These are phyloP conservation scores for Spodoptera litura DNA, from an alignment of 1,140 invertebrate species.

Conservation along the genomic window DNA sequence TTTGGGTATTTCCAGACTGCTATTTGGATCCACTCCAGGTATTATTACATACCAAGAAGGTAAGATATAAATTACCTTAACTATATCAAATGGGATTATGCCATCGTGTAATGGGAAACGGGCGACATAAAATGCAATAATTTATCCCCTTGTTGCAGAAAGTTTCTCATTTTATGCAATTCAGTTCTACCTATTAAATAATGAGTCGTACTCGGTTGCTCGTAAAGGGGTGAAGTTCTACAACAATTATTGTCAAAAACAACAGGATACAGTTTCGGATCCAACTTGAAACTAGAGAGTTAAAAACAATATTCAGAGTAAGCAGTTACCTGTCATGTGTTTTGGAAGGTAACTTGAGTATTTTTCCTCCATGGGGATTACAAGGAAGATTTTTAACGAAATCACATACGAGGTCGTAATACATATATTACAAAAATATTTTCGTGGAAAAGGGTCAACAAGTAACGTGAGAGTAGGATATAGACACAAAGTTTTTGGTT, in stretches of 20 bases:
- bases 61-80: constrained; percentile 38
- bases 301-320: too few species aligned
- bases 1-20: constrained; percentile 6
- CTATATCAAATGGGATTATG: constrained; percentile 30
- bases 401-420: too few species aligned
- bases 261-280: too few species aligned
- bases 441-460: too few species aligned
- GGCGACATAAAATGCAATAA: constrained; percentile 27
- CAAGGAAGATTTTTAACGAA: too few species aligned
- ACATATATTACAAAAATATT: too few species aligned
- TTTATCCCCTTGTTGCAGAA: constrained; percentile 1
- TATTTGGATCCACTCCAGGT: constrained; percentile 25
- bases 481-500: background rate
- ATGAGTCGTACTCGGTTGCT: background rate
- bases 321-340: too few species aligned
- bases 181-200: constrained; percentile 12
- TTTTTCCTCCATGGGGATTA: too few species aligned
- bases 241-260: too few species aligned
- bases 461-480: background rate
- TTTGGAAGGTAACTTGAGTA: too few species aligned
- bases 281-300: too few species aligned
- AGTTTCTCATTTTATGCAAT: constrained; percentile 18
- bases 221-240: background rate
- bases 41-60: constrained; percentile 23
- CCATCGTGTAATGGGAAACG: constrained; percentile 28